Base-by-base conservation (phyloP, 2,797 vertebrate species). In the Bradypus variegatus region DNA sequence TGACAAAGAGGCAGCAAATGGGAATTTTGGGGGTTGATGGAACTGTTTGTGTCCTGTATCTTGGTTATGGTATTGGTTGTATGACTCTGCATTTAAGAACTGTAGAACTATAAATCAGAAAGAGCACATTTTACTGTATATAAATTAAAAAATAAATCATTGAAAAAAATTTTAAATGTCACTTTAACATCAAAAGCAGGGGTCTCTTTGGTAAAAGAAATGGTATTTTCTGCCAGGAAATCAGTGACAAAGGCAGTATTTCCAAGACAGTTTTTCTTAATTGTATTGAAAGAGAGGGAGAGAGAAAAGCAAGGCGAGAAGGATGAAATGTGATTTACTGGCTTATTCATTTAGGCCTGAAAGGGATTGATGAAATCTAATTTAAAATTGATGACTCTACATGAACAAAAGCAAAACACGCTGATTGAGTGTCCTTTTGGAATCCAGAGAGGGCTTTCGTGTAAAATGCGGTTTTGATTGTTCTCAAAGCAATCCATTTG, bases 321-420 rank as follows among this genome's bases (percentile, higher is more conserved):
- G 38, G 3, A 70, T 23, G 93, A 93, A 95, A 92, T 95, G 92
- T 93, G 91, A 96, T 93, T 94, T 95, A 94, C 94, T 53, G 78
- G 89, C 79, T 95, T 95, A 86, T 94, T 94, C 85, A 77, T 92
- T 95, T 93, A 93, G 91, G 79, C 79, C 90, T 94, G 89, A 92
- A 89, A 95, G 79, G 87, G 89, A 95, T 7, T 84, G 93, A 93
- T 92, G 94, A 94, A 94, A 95, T 93, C 95, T 91, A 94, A 96
- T 95, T 95, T 94, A 94, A 95, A 94, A 96, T 96, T 88, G 95
- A 96, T 96, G 95, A 91, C 92, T 94, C 82, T 79, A 83, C 93
- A 76, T 89, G 93, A 95, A 80, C 1, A 31, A 75, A 92, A 95
- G 91, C 92, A 90, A 95, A 94, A 60, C 92, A 60, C 2, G 10